A percentile compares a stretch with the other conserved stretches of the same genome.
Conservation (phyloP, 2,888 invertebrate genomes). For the Helicoverpa assulta region DNA sequence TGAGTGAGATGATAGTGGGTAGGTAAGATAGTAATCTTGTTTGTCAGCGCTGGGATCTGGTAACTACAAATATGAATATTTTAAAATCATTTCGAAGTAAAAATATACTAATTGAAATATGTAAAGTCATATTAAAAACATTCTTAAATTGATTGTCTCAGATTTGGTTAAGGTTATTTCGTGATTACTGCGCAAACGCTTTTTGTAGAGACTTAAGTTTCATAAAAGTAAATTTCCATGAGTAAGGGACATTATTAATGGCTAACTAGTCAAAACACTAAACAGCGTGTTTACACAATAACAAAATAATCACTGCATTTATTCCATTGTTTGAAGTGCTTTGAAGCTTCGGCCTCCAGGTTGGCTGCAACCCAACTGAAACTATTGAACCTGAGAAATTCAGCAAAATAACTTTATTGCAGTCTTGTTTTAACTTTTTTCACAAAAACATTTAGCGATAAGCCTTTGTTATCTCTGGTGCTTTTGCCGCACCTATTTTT, state of each 20-base stretch:
- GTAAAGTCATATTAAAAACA: too few relatives aligned
- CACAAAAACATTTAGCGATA: not conserved
- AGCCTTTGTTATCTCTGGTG: too few relatives aligned
- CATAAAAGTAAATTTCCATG: not conserved
- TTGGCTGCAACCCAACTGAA: constrained; percentile 11
- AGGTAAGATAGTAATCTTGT: not conserved
- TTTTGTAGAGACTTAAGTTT: too few relatives aligned
- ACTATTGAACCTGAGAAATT: not conserved
- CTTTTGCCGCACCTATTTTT: not conserved
- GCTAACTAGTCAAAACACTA: too few relatives aligned
- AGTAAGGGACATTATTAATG: not conserved
- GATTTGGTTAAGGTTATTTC: too few relatives aligned
- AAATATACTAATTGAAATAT: too few relatives aligned
- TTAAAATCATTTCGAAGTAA: too few relatives aligned
- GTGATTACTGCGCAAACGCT: too few relatives aligned
- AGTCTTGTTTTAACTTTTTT: not conserved
- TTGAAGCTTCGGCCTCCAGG: constrained; percentile 3
- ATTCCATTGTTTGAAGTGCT: constrained; percentile 1
- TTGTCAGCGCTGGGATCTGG: not conserved
- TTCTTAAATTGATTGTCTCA: too few relatives aligned
- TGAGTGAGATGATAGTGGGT: not conserved
- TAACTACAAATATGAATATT: not conserved
- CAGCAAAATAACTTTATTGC: constrained; percentile 2
- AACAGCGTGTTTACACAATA: not conserved
- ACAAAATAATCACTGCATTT: not conserved